Evolutionary conservation across 2,888 invertebrate genomes (phyloP).

Genomic region (Coleophora flavipennella): DNA sequence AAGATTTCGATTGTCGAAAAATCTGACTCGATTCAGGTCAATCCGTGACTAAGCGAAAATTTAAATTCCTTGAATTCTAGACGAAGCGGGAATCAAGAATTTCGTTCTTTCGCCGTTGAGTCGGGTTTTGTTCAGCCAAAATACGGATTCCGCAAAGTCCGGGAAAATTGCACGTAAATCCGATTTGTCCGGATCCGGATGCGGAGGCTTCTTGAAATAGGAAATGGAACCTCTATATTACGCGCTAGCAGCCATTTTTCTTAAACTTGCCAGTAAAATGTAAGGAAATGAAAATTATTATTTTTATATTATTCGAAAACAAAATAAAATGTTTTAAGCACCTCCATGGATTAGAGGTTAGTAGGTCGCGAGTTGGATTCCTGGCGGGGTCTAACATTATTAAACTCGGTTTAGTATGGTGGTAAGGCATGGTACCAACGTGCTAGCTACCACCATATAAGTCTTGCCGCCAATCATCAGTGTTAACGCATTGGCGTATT

Average conservation of each 20-base stretch:
- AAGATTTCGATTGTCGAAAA: conserved; percentile 9
- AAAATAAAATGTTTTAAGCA: too few relatives aligned
- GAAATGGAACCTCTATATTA: conserved; percentile 28
- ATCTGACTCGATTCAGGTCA: conserved; percentile 32
- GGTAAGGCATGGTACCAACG: too few relatives aligned
- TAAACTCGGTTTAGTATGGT: too few relatives aligned
- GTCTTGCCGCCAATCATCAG: too few relatives aligned
- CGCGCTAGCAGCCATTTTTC: conserved; percentile 17
- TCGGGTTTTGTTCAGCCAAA: conserved; percentile 42
- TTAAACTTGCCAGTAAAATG: not conserved
- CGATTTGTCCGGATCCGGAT: conserved; percentile 51
- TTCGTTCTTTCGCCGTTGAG: conserved; percentile 43
- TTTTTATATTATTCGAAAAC: too few relatives aligned
- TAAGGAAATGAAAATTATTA: too few relatives aligned
- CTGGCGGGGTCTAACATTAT: too few relatives aligned
- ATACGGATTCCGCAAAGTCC: conserved; percentile 52
- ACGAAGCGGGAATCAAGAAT: conserved; percentile 37
- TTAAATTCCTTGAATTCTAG: conserved; percentile 48
- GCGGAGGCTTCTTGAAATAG: conserved; percentile 39
- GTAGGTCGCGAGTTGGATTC: too few relatives aligned
- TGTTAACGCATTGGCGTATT: too few relatives aligned
- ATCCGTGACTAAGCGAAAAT: conserved; percentile 39
- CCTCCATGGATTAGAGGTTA: too few relatives aligned
- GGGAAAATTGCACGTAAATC: conserved; percentile 66
- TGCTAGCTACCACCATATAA: too few relatives aligned